These are phyloP conservation scores for Cinara cedri DNA, from an alignment of 2,888 invertebrate genomes.

Conservation along the genomic window DNA sequence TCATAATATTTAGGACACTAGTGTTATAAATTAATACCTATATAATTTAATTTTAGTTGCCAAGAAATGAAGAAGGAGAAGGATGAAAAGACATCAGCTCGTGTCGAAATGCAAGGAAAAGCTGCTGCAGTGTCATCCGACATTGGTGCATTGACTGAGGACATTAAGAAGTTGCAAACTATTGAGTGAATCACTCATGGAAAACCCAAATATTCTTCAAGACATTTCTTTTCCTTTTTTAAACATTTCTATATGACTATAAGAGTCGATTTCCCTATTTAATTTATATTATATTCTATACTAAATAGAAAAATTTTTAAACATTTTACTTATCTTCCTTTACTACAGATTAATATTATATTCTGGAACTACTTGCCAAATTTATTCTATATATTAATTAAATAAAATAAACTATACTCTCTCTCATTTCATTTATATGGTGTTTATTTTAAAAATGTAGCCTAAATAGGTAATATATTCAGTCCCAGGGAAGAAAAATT, in stretches of 20 bases:
- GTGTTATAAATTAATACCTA: too few relatives aligned
- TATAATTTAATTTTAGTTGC: conserved; percentile 8
- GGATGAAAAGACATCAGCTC: not conserved
- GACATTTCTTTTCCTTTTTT: not conserved
- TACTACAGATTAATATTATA: not conserved
- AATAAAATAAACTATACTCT: conserved; percentile 16
- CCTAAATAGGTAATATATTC: too few relatives aligned
- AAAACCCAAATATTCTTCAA: not conserved
- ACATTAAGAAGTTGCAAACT: conserved; percentile 5
- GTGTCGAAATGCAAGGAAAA: conserved; percentile 16
- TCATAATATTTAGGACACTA: too few relatives aligned
- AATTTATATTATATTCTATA: too few relatives aligned
- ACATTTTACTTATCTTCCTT: not conserved
- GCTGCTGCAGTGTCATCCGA: not conserved
- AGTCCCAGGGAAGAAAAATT: too few relatives aligned
- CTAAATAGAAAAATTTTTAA: conserved; percentile 11
- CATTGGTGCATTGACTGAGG: not conserved
- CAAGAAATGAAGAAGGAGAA: conserved; percentile 25
- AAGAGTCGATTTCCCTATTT: conserved; percentile 8
- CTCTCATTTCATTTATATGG: too few relatives aligned
- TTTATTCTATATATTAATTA: conserved; percentile 3
- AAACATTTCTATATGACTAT: not conserved
- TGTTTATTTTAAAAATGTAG: too few relatives aligned
- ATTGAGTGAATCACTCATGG: not conserved
- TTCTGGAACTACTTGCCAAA: conserved; percentile 18